Evolutionary conservation across 1,140 invertebrate genomes (phyloP).

Genomic region (Epicauta chinensis): DNA sequence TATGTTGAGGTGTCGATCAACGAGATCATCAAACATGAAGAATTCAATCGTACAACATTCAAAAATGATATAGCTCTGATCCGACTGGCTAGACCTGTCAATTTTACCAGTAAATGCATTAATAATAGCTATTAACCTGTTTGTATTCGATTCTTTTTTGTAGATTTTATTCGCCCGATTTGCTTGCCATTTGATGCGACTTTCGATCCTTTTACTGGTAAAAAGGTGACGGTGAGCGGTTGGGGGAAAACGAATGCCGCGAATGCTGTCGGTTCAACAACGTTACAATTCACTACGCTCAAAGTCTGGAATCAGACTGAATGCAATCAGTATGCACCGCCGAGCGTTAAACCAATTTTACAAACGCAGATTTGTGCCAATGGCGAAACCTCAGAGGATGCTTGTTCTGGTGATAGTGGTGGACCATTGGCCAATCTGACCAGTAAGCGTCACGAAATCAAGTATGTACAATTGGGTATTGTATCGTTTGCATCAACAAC

Average conservation of each 20-base stretch:
- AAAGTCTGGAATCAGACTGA: constrained; percentile 14
- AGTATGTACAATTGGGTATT: constrained; percentile 5
- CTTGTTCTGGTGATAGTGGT: constrained; percentile 17
- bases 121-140: not conserved
- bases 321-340: constrained; percentile 17
- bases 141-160: too few species aligned
- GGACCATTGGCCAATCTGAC: constrained; percentile 7
- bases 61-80: constrained; percentile 1
- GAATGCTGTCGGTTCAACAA: constrained; percentile 20
- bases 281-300: constrained; percentile 19
- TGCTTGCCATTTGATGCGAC: too few species aligned
- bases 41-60: constrained; percentile 7
- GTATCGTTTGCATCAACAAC: constrained; percentile 9
- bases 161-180: too few species aligned
- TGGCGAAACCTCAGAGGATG: constrained; percentile 7
- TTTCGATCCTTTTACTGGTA: constrained; percentile 30
- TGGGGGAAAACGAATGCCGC: constrained; percentile 68
- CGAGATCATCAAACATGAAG: constrained; percentile 46
- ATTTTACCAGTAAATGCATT: constrained; percentile 1
- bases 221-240: constrained; percentile 61
- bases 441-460: not conserved
- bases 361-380: constrained; percentile 22
- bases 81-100: not conserved
- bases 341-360: constrained; percentile 4
- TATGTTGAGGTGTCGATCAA: constrained; percentile 47